Evolutionary conservation across 2,888 invertebrate species (phyloP).

Genomic region (Anoncus sp.): DNA sequence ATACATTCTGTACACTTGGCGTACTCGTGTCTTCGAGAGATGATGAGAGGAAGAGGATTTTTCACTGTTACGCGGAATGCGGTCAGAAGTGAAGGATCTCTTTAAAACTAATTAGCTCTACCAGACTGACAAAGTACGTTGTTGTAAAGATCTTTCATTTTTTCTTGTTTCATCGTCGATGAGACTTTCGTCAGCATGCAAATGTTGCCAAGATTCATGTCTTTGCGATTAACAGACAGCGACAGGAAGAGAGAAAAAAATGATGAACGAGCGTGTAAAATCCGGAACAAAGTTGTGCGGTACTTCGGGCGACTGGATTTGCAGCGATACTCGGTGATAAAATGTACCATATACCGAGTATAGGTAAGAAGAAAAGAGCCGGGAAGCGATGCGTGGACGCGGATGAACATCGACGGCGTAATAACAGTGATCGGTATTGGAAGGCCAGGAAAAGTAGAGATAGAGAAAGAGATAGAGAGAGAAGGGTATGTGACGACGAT

Average conservation of each 20-base stretch:
- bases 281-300: conserved; percentile 1
- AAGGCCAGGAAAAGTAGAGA: conserved; percentile 73
- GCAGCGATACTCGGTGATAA: conserved; percentile 27
- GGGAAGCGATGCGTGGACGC: conserved; percentile 74
- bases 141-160: background rate
- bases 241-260: background rate
- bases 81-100: conserved; percentile 54
- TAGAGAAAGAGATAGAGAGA: conserved; percentile 10
- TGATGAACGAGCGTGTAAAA: background rate
- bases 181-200: background rate
- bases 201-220: conserved; percentile 1
- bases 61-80: conserved; percentile 37
- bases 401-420: conserved; percentile 75
- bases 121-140: conserved; percentile 24
- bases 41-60: conserved; percentile 47
- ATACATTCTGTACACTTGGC: conserved; percentile 12
- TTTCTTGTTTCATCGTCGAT: background rate
- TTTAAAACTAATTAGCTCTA: conserved; percentile 36
- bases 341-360: conserved; percentile 37
- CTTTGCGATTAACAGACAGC: no score
- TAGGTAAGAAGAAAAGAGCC: conserved; percentile 57
- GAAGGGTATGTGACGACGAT: conserved; percentile 53
- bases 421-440: conserved; percentile 76
- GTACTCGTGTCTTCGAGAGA: conserved; percentile 13
- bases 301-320: conserved; percentile 13